phyloP scores from a whole-genome alignment of 2,113 vertebrate genomes.

The Platichthys stellatus region DNA sequence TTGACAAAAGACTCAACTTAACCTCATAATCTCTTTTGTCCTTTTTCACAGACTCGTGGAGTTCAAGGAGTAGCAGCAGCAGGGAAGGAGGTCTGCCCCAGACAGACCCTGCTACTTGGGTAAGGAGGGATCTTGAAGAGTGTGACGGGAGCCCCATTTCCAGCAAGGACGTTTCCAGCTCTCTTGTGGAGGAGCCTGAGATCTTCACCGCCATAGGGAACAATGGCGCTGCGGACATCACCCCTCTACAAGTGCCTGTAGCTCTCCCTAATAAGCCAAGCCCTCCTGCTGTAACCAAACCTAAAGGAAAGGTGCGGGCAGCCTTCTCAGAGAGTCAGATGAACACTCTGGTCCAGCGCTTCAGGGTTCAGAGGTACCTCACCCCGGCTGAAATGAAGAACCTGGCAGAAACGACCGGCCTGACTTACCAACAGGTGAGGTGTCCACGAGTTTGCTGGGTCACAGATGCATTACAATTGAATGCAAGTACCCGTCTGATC shows the following conservation, averaged over 20 bases:
- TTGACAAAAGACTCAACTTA: no score
- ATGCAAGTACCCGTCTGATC: background rate
- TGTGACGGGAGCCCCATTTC: constrained; percentile 35
- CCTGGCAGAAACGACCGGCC: constrained; percentile 77
- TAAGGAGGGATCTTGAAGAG: background rate
- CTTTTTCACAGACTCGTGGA: constrained; percentile 75
- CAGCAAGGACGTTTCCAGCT: constrained; percentile 36
- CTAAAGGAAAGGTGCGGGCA: constrained; percentile 74
- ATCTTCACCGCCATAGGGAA: rapidly evolving
- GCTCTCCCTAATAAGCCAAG: constrained; percentile 10
- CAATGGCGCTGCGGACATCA: rapidly evolving
- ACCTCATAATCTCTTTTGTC: no score
- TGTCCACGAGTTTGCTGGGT: no score
- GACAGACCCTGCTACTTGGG: constrained; percentile 52
- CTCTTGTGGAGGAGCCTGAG: constrained; percentile 15
- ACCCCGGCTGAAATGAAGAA: constrained; percentile 85
- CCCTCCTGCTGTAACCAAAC: constrained; percentile 1
- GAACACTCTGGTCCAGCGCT: constrained; percentile 79
- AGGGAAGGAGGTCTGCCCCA: constrained; percentile 55
- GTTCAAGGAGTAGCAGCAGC: constrained; percentile 57
- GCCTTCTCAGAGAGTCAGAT: constrained; percentile 85
- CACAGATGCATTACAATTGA: background rate
- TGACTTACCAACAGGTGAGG: constrained; percentile 86
- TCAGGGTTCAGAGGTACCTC: constrained; percentile 84
- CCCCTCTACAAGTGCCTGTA: background rate